Evolutionary conservation across 2,797 vertebrate species (phyloP).

Genomic region (Pangasius mekongensis): DNA sequence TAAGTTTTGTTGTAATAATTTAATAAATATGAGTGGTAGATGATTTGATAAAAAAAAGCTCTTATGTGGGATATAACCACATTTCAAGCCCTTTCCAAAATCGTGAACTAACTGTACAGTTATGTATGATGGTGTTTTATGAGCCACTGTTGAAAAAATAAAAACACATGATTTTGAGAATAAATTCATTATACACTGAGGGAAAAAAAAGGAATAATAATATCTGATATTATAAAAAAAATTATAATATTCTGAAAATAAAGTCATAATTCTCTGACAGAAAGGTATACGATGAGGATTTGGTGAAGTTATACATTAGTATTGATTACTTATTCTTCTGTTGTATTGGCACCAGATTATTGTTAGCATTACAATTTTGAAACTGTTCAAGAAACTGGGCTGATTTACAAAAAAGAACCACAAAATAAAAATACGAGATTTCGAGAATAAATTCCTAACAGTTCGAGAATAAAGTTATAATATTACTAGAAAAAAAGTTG

Average conservation of each 20-base stretch:
- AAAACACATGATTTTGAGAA: no score
- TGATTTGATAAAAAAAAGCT: background rate
- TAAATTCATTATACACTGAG: no score
- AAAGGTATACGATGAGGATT: background rate
- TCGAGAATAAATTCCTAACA: background rate
- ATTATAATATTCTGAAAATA: no score
- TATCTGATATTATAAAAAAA: no score
- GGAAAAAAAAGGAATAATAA: no score
- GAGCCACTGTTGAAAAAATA: no score
- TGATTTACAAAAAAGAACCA: background rate
- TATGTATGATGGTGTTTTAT: no score
- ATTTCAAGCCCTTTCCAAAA: no score
- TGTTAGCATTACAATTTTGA: background rate
- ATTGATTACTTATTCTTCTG: background rate
- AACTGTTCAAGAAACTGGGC: background rate
- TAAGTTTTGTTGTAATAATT: background rate
- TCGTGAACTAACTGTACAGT: no score
- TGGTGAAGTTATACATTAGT: background rate
- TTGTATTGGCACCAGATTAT: no score
- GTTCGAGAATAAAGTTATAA: background rate
- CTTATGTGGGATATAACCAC: background rate
- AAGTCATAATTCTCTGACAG: no score
- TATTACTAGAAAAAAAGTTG: no score
- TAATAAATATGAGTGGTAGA: background rate
- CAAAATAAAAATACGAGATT: background rate